Percentiles rank a stretch among this genome's conserved stretches.
These are phyloP conservation scores for Xestia sexstrigata DNA, from an alignment of 2,888 invertebrate species.

Conservation along the genomic window DNA sequence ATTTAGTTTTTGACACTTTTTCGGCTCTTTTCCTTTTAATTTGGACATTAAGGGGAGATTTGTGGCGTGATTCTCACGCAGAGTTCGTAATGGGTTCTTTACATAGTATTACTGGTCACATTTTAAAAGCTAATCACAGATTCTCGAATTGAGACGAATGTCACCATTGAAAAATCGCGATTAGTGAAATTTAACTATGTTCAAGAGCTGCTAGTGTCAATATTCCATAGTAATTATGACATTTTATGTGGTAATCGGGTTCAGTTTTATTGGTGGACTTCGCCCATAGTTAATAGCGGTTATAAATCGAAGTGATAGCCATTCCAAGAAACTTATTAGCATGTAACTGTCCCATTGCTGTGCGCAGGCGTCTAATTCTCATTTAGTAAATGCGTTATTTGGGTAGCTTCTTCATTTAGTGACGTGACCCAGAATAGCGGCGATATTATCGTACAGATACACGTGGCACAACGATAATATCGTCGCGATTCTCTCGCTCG, in stretches of 20 bases:
- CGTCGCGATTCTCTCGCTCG: no score
- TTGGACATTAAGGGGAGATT: slow-evolving; percentile 25
- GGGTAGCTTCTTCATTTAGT: not conserved
- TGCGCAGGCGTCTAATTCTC: not conserved
- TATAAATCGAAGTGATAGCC: slow-evolving; percentile 18
- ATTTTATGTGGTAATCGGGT: not conserved
- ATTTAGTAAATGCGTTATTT: not conserved
- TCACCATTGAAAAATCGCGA: not conserved
- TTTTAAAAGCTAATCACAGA: slow-evolving; percentile 7
- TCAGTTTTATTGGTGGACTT: not conserved
- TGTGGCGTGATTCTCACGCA: slow-evolving; percentile 48
- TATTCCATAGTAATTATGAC: not conserved
- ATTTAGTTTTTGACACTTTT: slow-evolving; percentile 53
- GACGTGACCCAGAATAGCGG: no score
- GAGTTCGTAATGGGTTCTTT: slow-evolving; percentile 16
- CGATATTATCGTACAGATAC: no score
- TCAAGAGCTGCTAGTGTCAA: not conserved
- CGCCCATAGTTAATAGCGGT: slow-evolving; percentile 12
- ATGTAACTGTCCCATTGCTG: not conserved
- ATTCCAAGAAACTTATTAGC: slow-evolving; percentile 16
- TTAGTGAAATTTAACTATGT: not conserved
- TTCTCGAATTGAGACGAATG: not conserved
- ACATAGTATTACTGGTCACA: slow-evolving; percentile 13
- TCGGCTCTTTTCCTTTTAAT: slow-evolving; percentile 40
- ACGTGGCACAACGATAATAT: no score